Conservation (phyloP, 2,888 invertebrate species). For the Hemithea aestivaria region DNA sequence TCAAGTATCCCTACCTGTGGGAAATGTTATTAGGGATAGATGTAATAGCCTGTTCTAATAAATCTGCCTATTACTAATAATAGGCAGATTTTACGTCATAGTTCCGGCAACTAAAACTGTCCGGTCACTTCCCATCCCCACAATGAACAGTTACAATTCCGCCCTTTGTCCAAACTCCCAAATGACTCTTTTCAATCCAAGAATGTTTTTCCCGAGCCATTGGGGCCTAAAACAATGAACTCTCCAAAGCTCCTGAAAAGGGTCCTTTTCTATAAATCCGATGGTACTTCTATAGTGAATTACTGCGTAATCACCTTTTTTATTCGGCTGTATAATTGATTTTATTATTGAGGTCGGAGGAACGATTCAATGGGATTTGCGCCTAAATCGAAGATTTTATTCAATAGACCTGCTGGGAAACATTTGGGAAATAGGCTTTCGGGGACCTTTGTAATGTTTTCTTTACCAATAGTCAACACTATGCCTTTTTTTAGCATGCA, state of each 20-base stretch:
- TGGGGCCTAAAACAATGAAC: slow-evolving; percentile 28
- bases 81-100: no score
- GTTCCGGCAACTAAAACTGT: neutral
- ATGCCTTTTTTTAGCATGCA: no score
- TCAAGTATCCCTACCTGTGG: no score
- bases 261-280: slow-evolving; percentile 19
- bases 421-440: no score
- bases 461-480: no score
- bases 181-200: slow-evolving; percentile 32
- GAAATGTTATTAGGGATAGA: no score
- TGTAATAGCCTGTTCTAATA: no score
- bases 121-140: slow-evolving; percentile 18
- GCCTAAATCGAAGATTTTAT: no score
- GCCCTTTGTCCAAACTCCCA: slow-evolving; percentile 32
- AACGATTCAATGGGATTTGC: slow-evolving; percentile 20
- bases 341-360: slow-evolving; percentile 24
- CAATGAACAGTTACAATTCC: slow-evolving; percentile 35
- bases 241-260: slow-evolving; percentile 14
- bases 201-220: slow-evolving; percentile 33
- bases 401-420: no score
- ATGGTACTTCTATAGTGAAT: slow-evolving; percentile 12
- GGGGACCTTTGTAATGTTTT: no score
- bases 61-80: no score
- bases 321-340: slow-evolving; percentile 26
- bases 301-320: slow-evolving; percentile 19